phyloP scores from a whole-genome alignment of 2,888 invertebrate species.

The Melanostoma mellinum region DNA sequence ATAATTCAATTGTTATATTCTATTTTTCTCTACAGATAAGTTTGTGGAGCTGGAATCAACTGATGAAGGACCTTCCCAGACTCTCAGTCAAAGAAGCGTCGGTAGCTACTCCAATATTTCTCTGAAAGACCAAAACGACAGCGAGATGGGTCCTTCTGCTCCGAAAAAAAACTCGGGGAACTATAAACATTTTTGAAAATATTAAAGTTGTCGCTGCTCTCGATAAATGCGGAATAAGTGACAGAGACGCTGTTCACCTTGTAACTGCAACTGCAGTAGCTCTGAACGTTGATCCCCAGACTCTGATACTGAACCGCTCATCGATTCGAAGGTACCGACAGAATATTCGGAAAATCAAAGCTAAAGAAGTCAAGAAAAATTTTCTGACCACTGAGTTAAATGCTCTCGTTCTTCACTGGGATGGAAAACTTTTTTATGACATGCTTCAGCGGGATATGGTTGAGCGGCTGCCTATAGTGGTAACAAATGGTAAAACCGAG shows the following conservation, averaged over 20 bases:
- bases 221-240: background rate
- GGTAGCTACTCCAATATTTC: too few species aligned
- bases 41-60: too few species aligned
- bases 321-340: background rate
- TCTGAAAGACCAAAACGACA: too few species aligned
- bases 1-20: too few species aligned
- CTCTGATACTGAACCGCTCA: background rate
- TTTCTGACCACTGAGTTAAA: background rate
- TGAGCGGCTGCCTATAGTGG: background rate
- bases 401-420: background rate
- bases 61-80: too few species aligned
- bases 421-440: conserved; percentile 6
- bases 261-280: background rate
- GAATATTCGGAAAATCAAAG: background rate
- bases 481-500: background rate
- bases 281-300: background rate
- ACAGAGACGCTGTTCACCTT: conserved; percentile 3
- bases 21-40: too few species aligned
- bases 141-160: background rate
- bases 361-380: background rate
- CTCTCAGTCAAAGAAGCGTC: too few species aligned
- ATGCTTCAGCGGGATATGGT: background rate
- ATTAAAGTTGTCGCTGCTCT: background rate
- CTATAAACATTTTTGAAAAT: background rate
- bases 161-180: background rate